Evolutionary conservation across 1,140 invertebrate genomes (phyloP).

Genomic region (Sycophaga agraensis): DNA sequence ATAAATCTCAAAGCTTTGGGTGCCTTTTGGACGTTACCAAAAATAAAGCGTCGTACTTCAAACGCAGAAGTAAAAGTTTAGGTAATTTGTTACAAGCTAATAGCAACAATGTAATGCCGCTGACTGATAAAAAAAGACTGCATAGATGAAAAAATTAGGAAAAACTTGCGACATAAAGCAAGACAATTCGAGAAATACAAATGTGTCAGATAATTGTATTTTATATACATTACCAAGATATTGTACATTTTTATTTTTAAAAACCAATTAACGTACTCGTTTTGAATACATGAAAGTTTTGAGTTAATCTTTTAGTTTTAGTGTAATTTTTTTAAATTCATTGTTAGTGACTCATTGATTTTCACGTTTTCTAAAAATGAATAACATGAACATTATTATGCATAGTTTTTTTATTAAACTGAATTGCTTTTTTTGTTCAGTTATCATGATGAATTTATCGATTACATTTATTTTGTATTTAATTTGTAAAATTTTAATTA

Average conservation of each 20-base stretch:
- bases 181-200: conserved; percentile 32
- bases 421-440: conserved; percentile 15
- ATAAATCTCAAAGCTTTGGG: conserved; percentile 27
- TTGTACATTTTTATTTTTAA: conserved; percentile 16
- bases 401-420: conserved; percentile 15
- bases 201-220: conserved; percentile 33
- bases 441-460: conserved; percentile 25
- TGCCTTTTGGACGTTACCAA: conserved; percentile 9
- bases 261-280: background rate
- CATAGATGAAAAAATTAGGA: conserved; percentile 14
- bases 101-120: conserved; percentile 4
- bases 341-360: conserved; percentile 21
- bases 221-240: background rate
- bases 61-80: conserved; percentile 25
- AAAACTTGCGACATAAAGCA: conserved; percentile 25
- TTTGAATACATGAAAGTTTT: conserved; percentile 11
- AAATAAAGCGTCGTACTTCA: background rate
- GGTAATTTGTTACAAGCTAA: conserved; percentile 20
- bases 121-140: conserved; percentile 26
- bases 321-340: conserved; percentile 23
- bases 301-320: conserved; percentile 9
- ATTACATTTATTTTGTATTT: conserved; percentile 2
- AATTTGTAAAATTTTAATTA: too few relatives aligned
- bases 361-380: conserved; percentile 11
- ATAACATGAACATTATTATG: background rate